A percentile compares a stretch with the other conserved stretches of the same genome.
These are phyloP conservation scores for Hypselothyrea guttata DNA, from an alignment of 2,888 invertebrate genomes.

Conservation along the genomic window DNA sequence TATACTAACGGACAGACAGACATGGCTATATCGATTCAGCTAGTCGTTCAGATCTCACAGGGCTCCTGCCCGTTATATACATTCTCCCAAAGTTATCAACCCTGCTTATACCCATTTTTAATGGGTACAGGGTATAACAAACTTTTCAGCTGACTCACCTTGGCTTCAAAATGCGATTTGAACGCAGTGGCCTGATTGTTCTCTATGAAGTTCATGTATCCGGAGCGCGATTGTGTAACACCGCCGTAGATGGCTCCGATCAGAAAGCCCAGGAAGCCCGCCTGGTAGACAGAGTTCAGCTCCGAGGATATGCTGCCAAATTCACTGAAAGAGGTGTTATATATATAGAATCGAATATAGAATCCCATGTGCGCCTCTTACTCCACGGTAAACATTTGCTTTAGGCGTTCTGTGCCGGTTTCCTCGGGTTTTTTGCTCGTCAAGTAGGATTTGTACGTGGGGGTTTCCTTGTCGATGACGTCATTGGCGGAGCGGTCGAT, in stretches of 20 bases:
- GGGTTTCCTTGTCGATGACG: slow-evolving; percentile 66
- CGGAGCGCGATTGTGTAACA: slow-evolving; percentile 84
- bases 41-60: too few relatives aligned
- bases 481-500: slow-evolving; percentile 53
- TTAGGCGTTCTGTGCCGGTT: slow-evolving; percentile 79
- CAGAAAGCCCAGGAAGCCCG: slow-evolving; percentile 84
- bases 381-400: slow-evolving; percentile 80
- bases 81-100: too few relatives aligned
- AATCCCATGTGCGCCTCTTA: slow-evolving; percentile 42
- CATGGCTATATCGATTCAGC: too few relatives aligned
- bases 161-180: slow-evolving; percentile 86
- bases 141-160: slow-evolving; percentile 82
- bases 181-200: slow-evolving; percentile 89
- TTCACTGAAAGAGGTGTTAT: slow-evolving; percentile 83
- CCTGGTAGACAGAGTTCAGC: slow-evolving; percentile 85
- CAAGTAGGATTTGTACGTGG: slow-evolving; percentile 77
- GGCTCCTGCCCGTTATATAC: too few relatives aligned
- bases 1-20: too few relatives aligned
- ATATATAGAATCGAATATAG: not conserved
- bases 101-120: too few relatives aligned
- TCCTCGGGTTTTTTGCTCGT: slow-evolving; percentile 65
- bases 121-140: too few relatives aligned
- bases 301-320: slow-evolving; percentile 86
- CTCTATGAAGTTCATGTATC: slow-evolving; percentile 87
- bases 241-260: slow-evolving; percentile 87